phyloP scores from a whole-genome alignment of 1,140 invertebrate genomes.

The Pseudachorutes palmiensis region DNA sequence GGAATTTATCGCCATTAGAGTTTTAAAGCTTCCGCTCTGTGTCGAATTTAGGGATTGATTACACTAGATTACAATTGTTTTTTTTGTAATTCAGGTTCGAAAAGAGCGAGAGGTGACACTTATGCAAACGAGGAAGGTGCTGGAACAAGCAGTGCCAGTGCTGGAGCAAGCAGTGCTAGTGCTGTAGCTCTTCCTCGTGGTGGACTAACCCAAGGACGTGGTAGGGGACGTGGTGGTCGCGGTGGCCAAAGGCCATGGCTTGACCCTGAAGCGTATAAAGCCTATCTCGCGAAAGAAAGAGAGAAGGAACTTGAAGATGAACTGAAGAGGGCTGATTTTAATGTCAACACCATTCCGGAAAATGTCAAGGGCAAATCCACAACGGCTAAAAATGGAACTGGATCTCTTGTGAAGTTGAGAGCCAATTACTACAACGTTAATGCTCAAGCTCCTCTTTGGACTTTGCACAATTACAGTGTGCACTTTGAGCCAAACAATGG shows the following conservation, averaged over 20 bases:
- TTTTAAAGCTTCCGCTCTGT: too few species aligned
- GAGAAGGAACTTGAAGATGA: neutral
- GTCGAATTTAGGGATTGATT: too few species aligned
- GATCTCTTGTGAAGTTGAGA: conserved; percentile 52
- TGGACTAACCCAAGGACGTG: too few species aligned
- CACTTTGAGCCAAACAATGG: conserved; percentile 66
- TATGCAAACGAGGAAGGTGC: neutral
- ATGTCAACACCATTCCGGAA: conserved; percentile 6
- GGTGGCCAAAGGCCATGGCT: neutral
- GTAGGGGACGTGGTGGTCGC: neutral
- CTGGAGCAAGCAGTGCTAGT: neutral
- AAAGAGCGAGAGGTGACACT: neutral
- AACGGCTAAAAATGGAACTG: neutral
- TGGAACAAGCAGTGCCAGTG: neutral
- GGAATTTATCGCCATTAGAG: too few species aligned
- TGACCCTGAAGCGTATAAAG: too few species aligned
- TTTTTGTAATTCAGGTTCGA: neutral
- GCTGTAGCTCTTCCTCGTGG: too few species aligned
- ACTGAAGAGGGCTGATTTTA: neutral
- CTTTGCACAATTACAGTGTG: conserved; percentile 72
- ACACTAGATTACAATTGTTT: neutral
- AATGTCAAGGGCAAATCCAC: neutral
- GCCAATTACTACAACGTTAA: conserved; percentile 66
- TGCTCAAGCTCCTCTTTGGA: conserved; percentile 57
- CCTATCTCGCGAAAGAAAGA: too few species aligned